Evolutionary conservation across 2,888 invertebrate species (phyloP).

Genomic region (Aplocera efformata): DNA sequence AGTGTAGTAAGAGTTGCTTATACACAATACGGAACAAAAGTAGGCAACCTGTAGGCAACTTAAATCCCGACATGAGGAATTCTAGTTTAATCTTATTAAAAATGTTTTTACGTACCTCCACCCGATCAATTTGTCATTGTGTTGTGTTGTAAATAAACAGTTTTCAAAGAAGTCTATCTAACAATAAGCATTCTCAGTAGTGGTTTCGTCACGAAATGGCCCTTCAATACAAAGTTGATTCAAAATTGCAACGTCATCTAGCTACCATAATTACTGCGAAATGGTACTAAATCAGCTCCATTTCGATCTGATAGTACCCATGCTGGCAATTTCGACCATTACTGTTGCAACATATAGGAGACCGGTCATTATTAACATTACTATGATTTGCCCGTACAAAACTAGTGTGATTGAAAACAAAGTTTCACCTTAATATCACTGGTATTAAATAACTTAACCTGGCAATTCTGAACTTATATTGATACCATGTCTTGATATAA

Average conservation of each 20-base stretch:
- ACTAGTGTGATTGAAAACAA: constrained; percentile 26
- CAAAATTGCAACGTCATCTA: constrained; percentile 23
- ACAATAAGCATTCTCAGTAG: neutral
- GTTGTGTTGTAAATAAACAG: too few relatives aligned
- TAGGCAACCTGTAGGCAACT: too few relatives aligned
- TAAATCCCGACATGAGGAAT: too few relatives aligned
- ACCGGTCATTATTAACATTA: constrained; percentile 31
- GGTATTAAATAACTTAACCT: too few relatives aligned
- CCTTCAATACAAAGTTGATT: constrained; percentile 17
- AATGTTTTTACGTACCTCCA: too few relatives aligned
- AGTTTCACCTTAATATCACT: neutral
- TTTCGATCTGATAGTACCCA: constrained; percentile 22
- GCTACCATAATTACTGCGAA: constrained; percentile 24
- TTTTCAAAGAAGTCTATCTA: too few relatives aligned
- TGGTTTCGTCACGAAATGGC: constrained; percentile 15
- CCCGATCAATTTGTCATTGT: too few relatives aligned
- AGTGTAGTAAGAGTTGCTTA: too few relatives aligned
- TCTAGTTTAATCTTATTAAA: too few relatives aligned
- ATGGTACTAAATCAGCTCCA: constrained; percentile 20
- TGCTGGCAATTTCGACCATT: constrained; percentile 32
- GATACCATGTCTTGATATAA: too few relatives aligned
- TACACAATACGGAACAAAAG: too few relatives aligned
- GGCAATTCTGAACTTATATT: too few relatives aligned
- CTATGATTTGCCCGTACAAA: constrained; percentile 34
- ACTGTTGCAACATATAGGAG: constrained; percentile 36